Percentiles rank a stretch among this genome's conserved stretches.
Evolutionary conservation across 2,113 vertebrate genomes (phyloP).

Genomic region (Corydoras maculifer): DNA sequence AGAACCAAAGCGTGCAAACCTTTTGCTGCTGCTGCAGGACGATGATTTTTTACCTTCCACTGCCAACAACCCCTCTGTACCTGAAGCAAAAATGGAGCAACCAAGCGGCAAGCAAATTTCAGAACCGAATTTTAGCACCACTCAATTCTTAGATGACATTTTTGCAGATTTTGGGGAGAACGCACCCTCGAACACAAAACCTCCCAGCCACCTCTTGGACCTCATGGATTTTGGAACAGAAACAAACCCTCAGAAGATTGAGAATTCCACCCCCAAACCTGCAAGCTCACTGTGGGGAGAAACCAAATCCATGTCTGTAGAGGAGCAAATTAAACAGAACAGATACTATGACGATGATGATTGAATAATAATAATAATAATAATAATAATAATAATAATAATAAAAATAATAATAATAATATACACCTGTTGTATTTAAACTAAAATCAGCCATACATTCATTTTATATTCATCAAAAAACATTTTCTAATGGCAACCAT

Average conservation of each 20-base stretch:
- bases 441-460: conserved; percentile 30
- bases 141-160: conserved; percentile 63
- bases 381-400: conserved; percentile 36
- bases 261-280: conserved; percentile 35
- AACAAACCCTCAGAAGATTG: conserved; percentile 9
- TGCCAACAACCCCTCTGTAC: conserved; percentile 55
- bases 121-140: conserved; percentile 40
- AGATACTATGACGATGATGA: conserved; percentile 64
- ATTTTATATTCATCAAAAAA: conserved; percentile 13
- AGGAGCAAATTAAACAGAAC: conserved; percentile 72
- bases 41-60: conserved; percentile 48
- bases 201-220: conserved; percentile 48
- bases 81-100: conserved; percentile 28
- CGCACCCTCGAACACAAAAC: conserved; percentile 41
- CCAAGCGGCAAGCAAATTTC: conserved; percentile 31
- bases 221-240: conserved; percentile 64
- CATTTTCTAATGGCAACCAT: conserved; percentile 49
- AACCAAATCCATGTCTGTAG: conserved; percentile 54
- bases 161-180: conserved; percentile 59
- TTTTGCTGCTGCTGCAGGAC: conserved; percentile 51
- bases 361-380: conserved; percentile 6
- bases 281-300: conserved; percentile 45
- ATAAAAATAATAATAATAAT: conserved; percentile 24
- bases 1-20: conserved; percentile 53
- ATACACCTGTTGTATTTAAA: conserved; percentile 12